Evolutionary conservation across 2,797 vertebrate genomes (phyloP), one percentile per base, ranked within the genome.

Genomic region (Acrocephalus scirpaceus): DNA sequence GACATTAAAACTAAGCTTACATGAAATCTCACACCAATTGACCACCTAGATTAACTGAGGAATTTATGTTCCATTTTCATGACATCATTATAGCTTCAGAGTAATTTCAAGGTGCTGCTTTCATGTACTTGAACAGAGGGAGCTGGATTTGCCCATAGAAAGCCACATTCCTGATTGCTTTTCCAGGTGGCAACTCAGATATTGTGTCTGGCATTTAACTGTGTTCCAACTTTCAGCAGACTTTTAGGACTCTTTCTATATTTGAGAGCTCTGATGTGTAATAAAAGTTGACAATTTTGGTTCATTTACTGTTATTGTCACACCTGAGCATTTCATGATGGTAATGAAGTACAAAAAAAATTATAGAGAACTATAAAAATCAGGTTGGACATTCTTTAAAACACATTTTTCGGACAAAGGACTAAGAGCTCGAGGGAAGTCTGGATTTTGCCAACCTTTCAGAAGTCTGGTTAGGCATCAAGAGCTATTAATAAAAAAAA

Each of bases 21-120:
- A 65, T 56, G 66, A 83, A 91, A 95, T 92, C 88, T 94, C 70
- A 91, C 62, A 88, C 66, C 86, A 92, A 11, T 8, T 72, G 62
- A 56, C 62, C 62, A 67, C 34, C 45, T 58, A 90, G 76, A 93
- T 90, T 80, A 92, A 80, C 32, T 3, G 13, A 61, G 58, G 70
- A 75, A 92, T 91, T 91, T 84, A 36, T 69, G 40, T 58, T 80
- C 32, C 40, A 12, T 93, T 95, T 95, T 88, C 75, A 64, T 2
- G 6, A 57, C 26, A 82, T n/a, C 7, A 21, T 34, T 88, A 83
- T 11, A 48, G 18, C 36, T 92, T 60, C 29, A 13, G 66, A 93
- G 66, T 69, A 7, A 91, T 84, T 93, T 84, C 64, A 93, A 95
- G 77, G 84, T 44, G 53, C 77, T 7, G 16, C 71, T 92, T 81